Evolutionary conservation across 2,888 invertebrate genomes (phyloP).

Genomic region (Rhopalosiphum nymphaeae): DNA sequence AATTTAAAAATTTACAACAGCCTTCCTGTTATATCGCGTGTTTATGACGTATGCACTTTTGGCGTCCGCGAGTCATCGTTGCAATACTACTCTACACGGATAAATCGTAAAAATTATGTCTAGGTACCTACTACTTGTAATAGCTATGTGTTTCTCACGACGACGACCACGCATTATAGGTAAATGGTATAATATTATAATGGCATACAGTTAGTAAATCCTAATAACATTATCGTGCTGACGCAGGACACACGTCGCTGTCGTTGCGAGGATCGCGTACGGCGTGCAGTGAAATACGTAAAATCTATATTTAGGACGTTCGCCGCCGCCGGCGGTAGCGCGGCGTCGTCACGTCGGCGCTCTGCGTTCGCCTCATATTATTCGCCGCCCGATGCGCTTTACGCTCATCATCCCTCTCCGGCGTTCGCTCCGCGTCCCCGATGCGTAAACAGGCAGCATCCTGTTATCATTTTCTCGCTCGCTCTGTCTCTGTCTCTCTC

Average conservation of each 20-base stretch:
- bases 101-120: not conserved
- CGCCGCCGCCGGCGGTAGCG: not conserved
- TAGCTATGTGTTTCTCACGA: too few relatives aligned
- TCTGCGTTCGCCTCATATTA: not conserved
- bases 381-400: not conserved
- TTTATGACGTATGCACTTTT: not conserved
- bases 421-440: not conserved
- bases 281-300: not conserved
- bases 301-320: slow-evolving; percentile 45
- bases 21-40: not conserved
- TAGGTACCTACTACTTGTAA: too few relatives aligned
- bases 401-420: not conserved
- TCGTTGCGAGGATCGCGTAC: not conserved
- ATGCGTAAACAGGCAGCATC: not conserved
- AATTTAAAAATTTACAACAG: not conserved
- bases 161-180: too few relatives aligned
- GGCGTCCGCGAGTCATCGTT: not conserved
- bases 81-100: not conserved
- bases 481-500: not conserved
- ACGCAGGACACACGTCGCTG: not conserved
- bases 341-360: slow-evolving; percentile 40
- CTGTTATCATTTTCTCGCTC: not conserved
- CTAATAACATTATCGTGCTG: not conserved
- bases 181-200: too few relatives aligned
- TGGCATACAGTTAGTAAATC: not conserved